Conservation (phyloP, 2,888 invertebrate genomes). For the Halictus quadricinctus region DNA sequence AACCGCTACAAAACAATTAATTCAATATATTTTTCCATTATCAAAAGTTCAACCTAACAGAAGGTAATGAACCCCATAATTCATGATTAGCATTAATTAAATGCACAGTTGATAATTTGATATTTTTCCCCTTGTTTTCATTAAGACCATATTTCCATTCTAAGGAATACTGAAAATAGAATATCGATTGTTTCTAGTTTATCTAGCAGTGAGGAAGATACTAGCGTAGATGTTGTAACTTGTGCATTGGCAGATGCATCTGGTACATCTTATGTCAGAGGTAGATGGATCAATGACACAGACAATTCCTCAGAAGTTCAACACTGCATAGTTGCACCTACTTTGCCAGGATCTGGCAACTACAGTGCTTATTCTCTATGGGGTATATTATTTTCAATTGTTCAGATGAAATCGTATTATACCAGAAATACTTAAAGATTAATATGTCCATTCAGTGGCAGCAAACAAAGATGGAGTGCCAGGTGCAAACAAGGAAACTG, state of each 20-base stretch:
- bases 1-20: constrained; percentile 85
- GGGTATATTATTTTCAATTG: constrained; percentile 83
- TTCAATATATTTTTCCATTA: constrained; percentile 89
- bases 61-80: constrained; percentile 76
- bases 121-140: constrained; percentile 29
- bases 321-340: constrained; percentile 92
- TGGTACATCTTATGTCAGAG: constrained; percentile 90
- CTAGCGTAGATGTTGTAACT: constrained; percentile 77
- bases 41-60: constrained; percentile 83
- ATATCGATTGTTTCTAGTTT: constrained; percentile 64
- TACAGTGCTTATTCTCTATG: constrained; percentile 90
- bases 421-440: constrained; percentile 26
- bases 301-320: constrained; percentile 88
- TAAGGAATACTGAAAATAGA: not conserved
- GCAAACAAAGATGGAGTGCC: constrained; percentile 84
- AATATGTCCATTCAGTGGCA: constrained; percentile 80
- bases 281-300: constrained; percentile 89
- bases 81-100: constrained; percentile 8
- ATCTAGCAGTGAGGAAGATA: constrained; percentile 78
- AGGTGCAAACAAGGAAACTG: constrained; percentile 83
- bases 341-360: constrained; percentile 92
- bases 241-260: constrained; percentile 88
- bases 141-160: not conserved
- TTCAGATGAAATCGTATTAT: not conserved
- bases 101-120: constrained; percentile 2